Evolutionary conservation across 2,113 vertebrate genomes (phyloP).

Genomic region (Spea multiplicata): DNA sequence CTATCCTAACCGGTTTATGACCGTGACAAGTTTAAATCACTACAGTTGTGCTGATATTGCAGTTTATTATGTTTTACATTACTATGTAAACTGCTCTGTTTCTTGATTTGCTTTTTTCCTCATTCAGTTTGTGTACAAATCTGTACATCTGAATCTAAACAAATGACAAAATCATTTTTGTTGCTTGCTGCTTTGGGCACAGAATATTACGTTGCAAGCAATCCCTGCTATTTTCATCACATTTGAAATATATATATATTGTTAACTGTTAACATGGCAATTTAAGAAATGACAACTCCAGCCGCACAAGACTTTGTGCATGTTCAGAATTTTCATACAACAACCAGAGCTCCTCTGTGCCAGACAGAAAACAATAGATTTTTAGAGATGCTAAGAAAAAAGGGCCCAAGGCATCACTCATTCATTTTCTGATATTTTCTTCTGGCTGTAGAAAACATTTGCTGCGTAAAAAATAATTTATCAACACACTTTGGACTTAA

Average conservation of each 20-base stretch:
- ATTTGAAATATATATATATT: background rate
- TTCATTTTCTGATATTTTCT: conserved; percentile 18
- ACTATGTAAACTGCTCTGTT: too few species aligned
- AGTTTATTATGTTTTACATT: too few species aligned
- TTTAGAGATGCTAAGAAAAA: background rate
- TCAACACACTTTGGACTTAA: conserved; percentile 4
- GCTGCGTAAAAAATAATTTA: background rate
- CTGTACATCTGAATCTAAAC: too few species aligned
- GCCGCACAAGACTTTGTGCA: background rate
- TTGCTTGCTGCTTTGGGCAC: background rate
- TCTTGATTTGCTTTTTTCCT: too few species aligned
- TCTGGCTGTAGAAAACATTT: conserved; percentile 27
- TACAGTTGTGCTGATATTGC: too few species aligned
- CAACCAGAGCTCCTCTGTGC: conserved; percentile 11
- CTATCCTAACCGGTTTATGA: too few species aligned
- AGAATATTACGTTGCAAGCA: background rate
- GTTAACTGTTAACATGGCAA: background rate
- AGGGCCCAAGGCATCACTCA: conserved; percentile 8
- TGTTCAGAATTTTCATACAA: background rate
- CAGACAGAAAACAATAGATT: conserved; percentile 7
- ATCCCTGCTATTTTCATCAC: background rate
- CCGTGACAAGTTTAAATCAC: too few species aligned
- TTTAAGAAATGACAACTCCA: background rate
- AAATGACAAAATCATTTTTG: too few species aligned
- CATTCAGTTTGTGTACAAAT: too few species aligned